Conservation (phyloP, 1,140 invertebrate genomes). For the Neodiprion virginianus region DNA sequence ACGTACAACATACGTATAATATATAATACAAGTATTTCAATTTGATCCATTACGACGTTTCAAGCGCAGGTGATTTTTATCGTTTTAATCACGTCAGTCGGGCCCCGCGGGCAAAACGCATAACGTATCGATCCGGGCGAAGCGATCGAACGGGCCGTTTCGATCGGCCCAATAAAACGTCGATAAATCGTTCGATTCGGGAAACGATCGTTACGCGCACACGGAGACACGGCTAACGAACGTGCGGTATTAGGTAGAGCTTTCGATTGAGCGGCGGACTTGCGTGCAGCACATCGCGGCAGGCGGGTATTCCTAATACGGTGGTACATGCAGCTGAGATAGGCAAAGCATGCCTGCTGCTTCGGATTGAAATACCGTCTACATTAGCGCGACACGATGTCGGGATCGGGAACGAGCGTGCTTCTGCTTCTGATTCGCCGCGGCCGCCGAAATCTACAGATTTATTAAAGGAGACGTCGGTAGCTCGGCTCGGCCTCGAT, state of each 20-base stretch:
- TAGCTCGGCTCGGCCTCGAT: conserved; percentile 6
- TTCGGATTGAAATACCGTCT: conserved; percentile 20
- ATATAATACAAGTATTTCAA: background rate
- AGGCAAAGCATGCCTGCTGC: no score
- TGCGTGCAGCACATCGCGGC: no score
- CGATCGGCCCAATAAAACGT: no score
- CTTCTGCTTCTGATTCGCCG: background rate
- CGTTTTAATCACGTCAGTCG: background rate
- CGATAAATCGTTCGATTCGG: background rate
- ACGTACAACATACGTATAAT: no score
- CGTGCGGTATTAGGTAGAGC: no score
- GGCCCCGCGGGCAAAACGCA: background rate
- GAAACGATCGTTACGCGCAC: background rate
- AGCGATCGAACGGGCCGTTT: background rate
- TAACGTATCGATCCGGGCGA: background rate
- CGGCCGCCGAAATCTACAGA: conserved; percentile 21
- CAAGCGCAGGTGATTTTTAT: background rate
- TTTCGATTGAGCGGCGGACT: no score
- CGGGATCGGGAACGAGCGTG: background rate
- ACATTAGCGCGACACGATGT: conserved; percentile 22
- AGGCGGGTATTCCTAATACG: no score
- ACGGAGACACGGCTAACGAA: no score
- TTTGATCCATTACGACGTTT: background rate
- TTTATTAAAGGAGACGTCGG: conserved; percentile 14
- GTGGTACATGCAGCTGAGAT: no score